Percentiles rank a stretch among this genome's conserved stretches.
phyloP scores from a whole-genome alignment of 1,140 invertebrate genomes.

The Bombus confusus region DNA sequence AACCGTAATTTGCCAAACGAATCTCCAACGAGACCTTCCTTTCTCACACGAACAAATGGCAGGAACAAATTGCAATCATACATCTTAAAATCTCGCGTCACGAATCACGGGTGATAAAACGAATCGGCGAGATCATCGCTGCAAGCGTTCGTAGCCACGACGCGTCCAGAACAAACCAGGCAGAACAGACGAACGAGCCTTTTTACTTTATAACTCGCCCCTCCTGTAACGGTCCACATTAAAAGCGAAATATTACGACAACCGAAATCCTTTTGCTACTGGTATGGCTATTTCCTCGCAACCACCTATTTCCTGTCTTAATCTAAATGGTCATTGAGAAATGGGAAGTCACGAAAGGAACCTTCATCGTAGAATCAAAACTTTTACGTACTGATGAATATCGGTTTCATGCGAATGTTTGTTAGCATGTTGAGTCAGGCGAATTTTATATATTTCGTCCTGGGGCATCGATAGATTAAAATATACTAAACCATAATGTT shows the following conservation, averaged over 20 bases:
- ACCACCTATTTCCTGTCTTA: background rate
- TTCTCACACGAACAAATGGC: background rate
- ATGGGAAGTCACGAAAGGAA: background rate
- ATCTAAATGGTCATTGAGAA: constrained; percentile 15
- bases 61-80: constrained; percentile 46
- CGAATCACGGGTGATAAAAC: constrained; percentile 39
- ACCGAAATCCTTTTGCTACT: constrained; percentile 8
- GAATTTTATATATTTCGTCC: too few relatives aligned
- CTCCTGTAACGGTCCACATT: constrained; percentile 16
- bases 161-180: background rate
- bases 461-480: rapidly evolving
- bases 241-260: constrained; percentile 41
- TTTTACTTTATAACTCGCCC: constrained; percentile 36
- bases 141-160: background rate
- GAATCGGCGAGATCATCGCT: constrained; percentile 55
- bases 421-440: too few relatives aligned
- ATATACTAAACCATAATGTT: too few relatives aligned
- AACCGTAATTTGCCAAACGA: background rate
- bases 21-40: background rate
- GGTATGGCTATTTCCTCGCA: background rate
- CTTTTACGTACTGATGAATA: background rate
- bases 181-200: constrained; percentile 29
- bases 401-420: too few relatives aligned
- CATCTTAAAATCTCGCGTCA: constrained; percentile 40
- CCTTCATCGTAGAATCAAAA: too few relatives aligned